Evolutionary conservation across 1,140 invertebrate genomes (phyloP), one percentile per base, ranked within the genome.

Genomic region (Eriosoma lanigerum): DNA sequence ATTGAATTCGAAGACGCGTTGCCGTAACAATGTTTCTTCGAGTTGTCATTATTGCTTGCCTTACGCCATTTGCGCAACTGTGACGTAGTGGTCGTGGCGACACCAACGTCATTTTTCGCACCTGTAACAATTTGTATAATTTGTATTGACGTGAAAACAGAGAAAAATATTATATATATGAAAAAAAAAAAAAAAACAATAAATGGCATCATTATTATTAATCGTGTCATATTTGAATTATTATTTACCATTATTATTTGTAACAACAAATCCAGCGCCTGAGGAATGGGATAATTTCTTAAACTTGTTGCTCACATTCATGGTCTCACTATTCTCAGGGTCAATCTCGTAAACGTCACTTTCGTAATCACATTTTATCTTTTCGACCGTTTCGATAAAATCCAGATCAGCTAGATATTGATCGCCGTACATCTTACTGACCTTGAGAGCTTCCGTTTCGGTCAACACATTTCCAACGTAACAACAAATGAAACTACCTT

Each of bases 381-480:
- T 89, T 86, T 98, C 96, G 12, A 95, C 93, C 1, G 94, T 92
- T 86, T 98, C 96, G 38, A 98, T 97, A 83, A 96, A 96, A 87
- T 99, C 97, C 75, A 99, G 86, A 84, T 98, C 96, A 0, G 97
- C 96, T 62, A 98, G 89, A 85, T 98, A 99, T 84, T 98, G 96
- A 86, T 99, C 97, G 0, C 96, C 96, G 83, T 93, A 93, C 84
- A 91, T 91, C 82, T 92, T 89, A 15, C 95, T 94, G 83, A 92
- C 52, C 86, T 93, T 89, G 86, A 96, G 95, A 1, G 94, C 94
- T 66, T 90, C 91, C 26, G 93, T 91, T 85, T 98, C 96, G 0
- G 94, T 98, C 0, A 97, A 88, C 44, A 99, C 85, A 82, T 94
- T 92, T 0, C 97, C 97, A 48, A 96, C 94, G 87, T 98, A 99